Evolutionary conservation across 1,140 invertebrate genomes (phyloP), one percentile per base, ranked within the genome.

Genomic region (Saccostrea echinata): DNA sequence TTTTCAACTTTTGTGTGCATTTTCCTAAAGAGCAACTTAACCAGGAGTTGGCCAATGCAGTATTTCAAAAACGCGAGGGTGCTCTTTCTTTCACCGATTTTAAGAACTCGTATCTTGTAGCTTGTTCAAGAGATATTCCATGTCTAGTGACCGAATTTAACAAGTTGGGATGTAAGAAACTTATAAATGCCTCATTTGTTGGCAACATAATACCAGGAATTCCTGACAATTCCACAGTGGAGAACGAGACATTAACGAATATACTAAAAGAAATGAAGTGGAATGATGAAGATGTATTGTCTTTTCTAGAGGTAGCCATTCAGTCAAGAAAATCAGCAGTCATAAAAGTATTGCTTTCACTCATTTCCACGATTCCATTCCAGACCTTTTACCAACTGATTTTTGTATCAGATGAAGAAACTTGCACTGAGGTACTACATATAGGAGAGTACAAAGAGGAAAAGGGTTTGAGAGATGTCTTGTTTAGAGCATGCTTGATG

Each of bases 331-430:
- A 71, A 71, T 24, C 64, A 71, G 64, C 24, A 24, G 27, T 71
- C 24, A 71, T 71, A 13, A 71, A 71, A 71, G 64, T 27, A 11
- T 71, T 71, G 64, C 64, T 71, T 13, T 12, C 24, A 30, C 27
- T 71, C 64, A 30, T 30, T 27, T 71, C 64, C 64, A 71, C 24
- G 24, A 71, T 71, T 71, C 64, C 64, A 71, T 71, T 71, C 27
- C 64, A 71, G 27, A 27, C 9, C 13, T 71, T 71, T 71, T 30
- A 3, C 24, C 24, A 11, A 30, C 11, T 71, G 6, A 71, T 71
- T 71, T 71, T 71, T 27, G 64, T 27, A 13, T 11, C 24, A 30
- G 64, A 71, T 71, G 64, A 71, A 13, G 24, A 71, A 13, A 71
- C 64, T 71, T 71, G 64, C 24, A 30, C 27, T 27, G 64, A 71